Conservation (phyloP, 2,888 invertebrate genomes). For the Zygaena filipendulae region DNA sequence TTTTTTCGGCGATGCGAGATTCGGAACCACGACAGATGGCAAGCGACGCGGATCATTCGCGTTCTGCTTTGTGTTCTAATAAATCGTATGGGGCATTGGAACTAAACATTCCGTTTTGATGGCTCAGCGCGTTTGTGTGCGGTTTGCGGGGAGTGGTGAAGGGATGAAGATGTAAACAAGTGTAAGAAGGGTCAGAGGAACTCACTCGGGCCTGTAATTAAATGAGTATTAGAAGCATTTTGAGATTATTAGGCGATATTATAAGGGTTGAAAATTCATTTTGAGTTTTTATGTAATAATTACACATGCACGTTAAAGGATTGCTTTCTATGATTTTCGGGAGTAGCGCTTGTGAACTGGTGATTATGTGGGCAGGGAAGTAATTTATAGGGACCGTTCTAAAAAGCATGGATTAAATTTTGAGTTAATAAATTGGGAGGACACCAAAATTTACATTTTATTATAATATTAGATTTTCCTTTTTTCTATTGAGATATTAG, state of each 20-base stretch:
- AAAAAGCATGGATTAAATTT: too few relatives aligned
- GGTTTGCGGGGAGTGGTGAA: constrained; percentile 29
- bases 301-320: too few relatives aligned
- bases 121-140: constrained; percentile 45
- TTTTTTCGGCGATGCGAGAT: constrained; percentile 60
- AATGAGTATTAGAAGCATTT: constrained; percentile 63
- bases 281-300: constrained; percentile 41
- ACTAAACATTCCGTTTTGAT: constrained; percentile 67
- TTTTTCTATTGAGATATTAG: too few relatives aligned
- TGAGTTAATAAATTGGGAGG: too few relatives aligned
- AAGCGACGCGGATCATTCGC: constrained; percentile 59
- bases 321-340: constrained; percentile 28
- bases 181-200: constrained; percentile 68
- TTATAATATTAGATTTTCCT: too few relatives aligned
- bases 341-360: constrained; percentile 25
- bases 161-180: constrained; percentile 68
- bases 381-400: too few relatives aligned
- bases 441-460: too few relatives aligned
- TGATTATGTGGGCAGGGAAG: too few relatives aligned
- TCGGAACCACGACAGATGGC: constrained; percentile 68
- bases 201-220: constrained; percentile 52
- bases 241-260: constrained; percentile 52
- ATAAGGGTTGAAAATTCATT: constrained; percentile 34
- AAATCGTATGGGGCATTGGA: constrained; percentile 63
- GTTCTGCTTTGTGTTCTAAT: constrained; percentile 62